A percentile compares a stretch with the other conserved stretches of the same genome.
These are phyloP conservation scores for Strigamia transsilvanica DNA, from an alignment of 2,888 invertebrate genomes.

Conservation along the genomic window DNA sequence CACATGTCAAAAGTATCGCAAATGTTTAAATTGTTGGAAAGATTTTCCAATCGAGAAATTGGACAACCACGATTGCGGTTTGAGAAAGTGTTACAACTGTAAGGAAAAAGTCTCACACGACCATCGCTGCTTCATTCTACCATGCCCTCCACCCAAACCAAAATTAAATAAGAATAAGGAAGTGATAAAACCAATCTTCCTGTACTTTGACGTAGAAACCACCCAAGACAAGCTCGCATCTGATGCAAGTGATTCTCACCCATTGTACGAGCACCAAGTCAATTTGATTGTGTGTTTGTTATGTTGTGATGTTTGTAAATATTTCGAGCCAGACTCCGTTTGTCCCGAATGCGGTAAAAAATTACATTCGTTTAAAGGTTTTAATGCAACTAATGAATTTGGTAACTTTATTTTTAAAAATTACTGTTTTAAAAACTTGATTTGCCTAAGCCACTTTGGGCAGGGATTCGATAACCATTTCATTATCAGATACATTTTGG, in stretches of 20 bases:
- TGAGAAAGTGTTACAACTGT: not conserved
- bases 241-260: not conserved
- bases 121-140: not conserved
- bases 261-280: not conserved
- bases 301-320: not conserved
- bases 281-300: not conserved
- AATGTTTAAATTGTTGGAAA: slow-evolving; percentile 12
- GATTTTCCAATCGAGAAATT: not conserved
- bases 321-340: not conserved
- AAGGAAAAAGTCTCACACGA: not conserved
- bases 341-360: not conserved
- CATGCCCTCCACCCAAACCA: no score
- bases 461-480: not conserved
- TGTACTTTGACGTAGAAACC: not conserved
- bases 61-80: not conserved
- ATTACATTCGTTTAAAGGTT: not conserved
- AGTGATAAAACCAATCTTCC: not conserved
- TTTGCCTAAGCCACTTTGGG: not conserved
- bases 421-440: no score
- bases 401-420: not conserved
- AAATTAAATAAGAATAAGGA: no score
- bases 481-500: not conserved
- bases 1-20: not conserved
- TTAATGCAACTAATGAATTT: not conserved
- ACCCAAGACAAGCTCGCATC: not conserved